A percentile compares a stretch with the other conserved stretches of the same genome.
phyloP scores from a whole-genome alignment of 2,888 invertebrate genomes.

The Metopia argyrocephala region DNA sequence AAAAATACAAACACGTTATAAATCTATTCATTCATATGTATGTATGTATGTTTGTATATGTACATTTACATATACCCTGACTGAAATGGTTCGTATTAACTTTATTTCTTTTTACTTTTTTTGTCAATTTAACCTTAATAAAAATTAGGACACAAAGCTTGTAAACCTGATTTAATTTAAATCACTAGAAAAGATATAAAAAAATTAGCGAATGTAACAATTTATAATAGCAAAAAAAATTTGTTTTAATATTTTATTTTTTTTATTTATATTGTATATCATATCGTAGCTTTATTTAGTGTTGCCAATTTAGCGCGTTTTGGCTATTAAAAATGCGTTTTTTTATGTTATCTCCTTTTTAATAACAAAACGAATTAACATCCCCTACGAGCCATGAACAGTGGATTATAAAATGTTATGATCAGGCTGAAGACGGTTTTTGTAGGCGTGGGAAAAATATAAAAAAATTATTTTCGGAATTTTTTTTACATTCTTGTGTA shows the following conservation, averaged over 20 bases:
- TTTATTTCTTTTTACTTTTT: not conserved
- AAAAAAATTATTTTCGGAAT: no score
- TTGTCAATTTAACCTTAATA: conserved; percentile 18
- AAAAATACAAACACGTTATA: not conserved
- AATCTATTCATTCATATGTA: not conserved
- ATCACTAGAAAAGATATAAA: conserved; percentile 3
- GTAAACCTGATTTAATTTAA: conserved; percentile 35
- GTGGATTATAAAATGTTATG: no score
- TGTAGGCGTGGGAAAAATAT: no score
- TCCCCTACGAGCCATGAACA: no score
- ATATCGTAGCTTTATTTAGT: no score
- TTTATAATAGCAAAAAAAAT: not conserved
- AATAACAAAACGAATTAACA: no score
- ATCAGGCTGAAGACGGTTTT: no score
- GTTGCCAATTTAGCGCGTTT: no score
- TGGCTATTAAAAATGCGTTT: no score
- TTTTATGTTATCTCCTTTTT: no score
- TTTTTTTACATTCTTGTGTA: no score
- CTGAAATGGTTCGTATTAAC: not conserved
- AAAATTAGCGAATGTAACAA: not conserved
- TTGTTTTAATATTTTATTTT: not conserved
- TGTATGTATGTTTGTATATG: not conserved
- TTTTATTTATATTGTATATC: no score
- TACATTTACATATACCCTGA: not conserved
- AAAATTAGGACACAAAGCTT: conserved; percentile 30